Evolutionary conservation across 2,888 invertebrate species (phyloP).

Genomic region (Diarsia dahlii): DNA sequence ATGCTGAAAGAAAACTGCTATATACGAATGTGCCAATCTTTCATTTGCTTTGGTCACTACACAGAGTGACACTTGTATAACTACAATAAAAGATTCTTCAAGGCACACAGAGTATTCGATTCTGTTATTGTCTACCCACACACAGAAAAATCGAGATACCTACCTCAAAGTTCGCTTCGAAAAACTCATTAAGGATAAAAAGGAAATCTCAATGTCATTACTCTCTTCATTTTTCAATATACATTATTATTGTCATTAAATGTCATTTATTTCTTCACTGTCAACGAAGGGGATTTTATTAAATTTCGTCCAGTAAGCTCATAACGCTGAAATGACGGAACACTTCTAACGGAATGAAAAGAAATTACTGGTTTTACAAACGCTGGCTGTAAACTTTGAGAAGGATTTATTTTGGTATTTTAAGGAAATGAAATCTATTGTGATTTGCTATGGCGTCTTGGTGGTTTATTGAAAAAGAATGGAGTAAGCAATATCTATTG

Average conservation of each 20-base stretch:
- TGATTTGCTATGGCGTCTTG: constrained; percentile 6
- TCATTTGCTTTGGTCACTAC: no score
- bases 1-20: no score
- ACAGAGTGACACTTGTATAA: neutral
- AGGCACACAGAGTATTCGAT: neutral
- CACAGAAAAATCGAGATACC: neutral
- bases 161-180: neutral
- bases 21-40: no score
- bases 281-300: constrained; percentile 58
- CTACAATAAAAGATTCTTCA: neutral
- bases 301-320: constrained; percentile 59
- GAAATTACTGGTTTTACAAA: constrained; percentile 58
- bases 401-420: constrained; percentile 54
- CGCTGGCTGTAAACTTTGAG: constrained; percentile 51
- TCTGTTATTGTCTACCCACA: no score
- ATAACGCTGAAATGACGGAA: constrained; percentile 52
- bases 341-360: constrained; percentile 58
- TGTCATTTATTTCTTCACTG: constrained; percentile 53
- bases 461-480: constrained; percentile 3
- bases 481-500: no score
- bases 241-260: constrained; percentile 57
- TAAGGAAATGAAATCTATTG: constrained; percentile 57
- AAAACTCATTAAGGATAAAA: constrained; percentile 46
- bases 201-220: constrained; percentile 44
- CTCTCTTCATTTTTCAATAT: constrained; percentile 58